Evolutionary conservation across 1,140 invertebrate genomes (phyloP), one percentile per base, ranked within the genome.

Genomic region (Drosophila lowei): DNA sequence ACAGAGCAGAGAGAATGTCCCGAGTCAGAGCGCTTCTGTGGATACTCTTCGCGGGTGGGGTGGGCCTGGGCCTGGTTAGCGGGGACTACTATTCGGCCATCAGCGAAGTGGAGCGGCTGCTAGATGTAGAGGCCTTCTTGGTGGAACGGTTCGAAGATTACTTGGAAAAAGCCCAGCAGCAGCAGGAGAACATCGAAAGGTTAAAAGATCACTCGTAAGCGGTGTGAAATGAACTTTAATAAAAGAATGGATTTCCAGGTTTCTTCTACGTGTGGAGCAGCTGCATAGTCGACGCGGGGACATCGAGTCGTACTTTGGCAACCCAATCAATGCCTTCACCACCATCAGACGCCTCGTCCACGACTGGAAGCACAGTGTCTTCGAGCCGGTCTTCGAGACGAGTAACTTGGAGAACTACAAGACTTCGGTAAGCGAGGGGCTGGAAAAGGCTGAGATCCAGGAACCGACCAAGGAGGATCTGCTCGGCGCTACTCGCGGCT

Each of bases 271-370:
- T 6, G 59, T 88, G 6, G 48, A 79, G 2, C 8, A 49, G 1
- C n/a, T 76, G 18, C 60, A 79, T 41, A 13, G 21, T 2, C 42
- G 72, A 44, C 44, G 56, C 3, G 44, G 42, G 0, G 53, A 57
- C 6, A 11, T 55, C 0, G 71, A 66, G 9, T 56, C 65, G 0
- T 79, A 79, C 46, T 89, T 74, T 21, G 81, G 72, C 0, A 77
- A 90, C 68, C 89, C 89, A 0, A 8, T 89, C 1, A 89, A 88
- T 53, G 81, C 76, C 6, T 88, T 74, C 9, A 72, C 47, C 4
- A 79, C 98, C 30, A 97, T 99, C 8, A 99, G 98, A 92, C 94
- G 97, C 72, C 93, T 99, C 55, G 98, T 97, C 0, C 94, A 95
- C 5, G 97, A 99, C 92, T 97, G 97, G 95, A 94, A 95, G 73